Evolutionary conservation across 1,140 invertebrate species (phyloP).

Genomic region (Mizuhopecten yessoensis): DNA sequence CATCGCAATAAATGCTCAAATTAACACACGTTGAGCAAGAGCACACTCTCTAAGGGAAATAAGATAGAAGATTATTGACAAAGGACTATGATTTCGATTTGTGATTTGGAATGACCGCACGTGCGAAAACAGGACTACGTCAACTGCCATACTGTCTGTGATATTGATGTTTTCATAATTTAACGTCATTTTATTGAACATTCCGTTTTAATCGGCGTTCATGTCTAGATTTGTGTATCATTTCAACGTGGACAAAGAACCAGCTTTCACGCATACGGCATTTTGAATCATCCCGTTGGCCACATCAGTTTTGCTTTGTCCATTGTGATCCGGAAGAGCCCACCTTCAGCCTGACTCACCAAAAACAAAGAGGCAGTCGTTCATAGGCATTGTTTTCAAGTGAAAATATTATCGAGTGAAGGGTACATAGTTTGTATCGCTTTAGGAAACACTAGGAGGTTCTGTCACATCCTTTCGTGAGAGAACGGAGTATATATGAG

Average conservation of each 20-base stretch:
- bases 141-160: neutral
- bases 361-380: conserved; percentile 21
- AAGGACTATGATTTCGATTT: conserved; percentile 44
- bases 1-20: conserved; percentile 47
- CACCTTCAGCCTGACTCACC: conserved; percentile 9
- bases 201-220: conserved; percentile 47
- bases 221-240: conserved; percentile 48
- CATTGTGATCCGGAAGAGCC: conserved; percentile 46
- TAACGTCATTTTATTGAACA: conserved; percentile 49
- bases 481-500: conserved; percentile 68
- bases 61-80: neutral
- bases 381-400: conserved; percentile 40
- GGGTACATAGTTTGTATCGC: conserved; percentile 4
- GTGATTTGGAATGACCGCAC: conserved; percentile 21
- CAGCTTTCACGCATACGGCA: neutral
- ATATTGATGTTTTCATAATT: conserved; percentile 46
- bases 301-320: conserved; percentile 41
- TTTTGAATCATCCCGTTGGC: neutral
- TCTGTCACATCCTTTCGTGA: conserved; percentile 4
- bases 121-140: neutral
- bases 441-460: conserved; percentile 5
- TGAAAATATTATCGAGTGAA: conserved; percentile 13
- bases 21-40: neutral
- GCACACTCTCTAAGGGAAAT: conserved; percentile 52
- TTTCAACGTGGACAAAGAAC: conserved; percentile 36